These are phyloP conservation scores for Urechis unicinctus DNA, from an alignment of 2,888 invertebrate genomes.

Conservation along the genomic window DNA sequence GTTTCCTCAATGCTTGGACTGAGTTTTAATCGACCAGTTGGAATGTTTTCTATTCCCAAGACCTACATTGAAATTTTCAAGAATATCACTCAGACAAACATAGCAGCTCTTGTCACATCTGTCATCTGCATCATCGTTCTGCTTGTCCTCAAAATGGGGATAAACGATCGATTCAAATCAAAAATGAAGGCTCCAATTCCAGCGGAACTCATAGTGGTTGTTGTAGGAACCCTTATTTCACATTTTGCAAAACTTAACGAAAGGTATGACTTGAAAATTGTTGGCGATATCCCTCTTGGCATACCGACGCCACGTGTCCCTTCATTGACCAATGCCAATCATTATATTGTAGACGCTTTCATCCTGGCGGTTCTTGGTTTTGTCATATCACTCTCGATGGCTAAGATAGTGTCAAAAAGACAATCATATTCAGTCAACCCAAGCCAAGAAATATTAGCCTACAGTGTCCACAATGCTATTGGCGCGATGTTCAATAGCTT, in stretches of 20 bases:
- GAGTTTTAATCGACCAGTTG: constrained; percentile 30
- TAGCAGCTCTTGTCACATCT: constrained; percentile 63
- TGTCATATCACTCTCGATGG: constrained; percentile 20
- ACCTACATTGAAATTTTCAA: constrained; percentile 52
- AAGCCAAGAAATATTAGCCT: constrained; percentile 46
- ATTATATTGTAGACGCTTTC: constrained; percentile 27
- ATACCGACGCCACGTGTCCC: constrained; percentile 39
- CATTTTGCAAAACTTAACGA: too few species aligned
- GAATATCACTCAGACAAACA: constrained; percentile 58
- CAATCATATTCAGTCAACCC: constrained; percentile 24
- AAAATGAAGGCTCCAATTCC: constrained; percentile 64
- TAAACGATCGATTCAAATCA: constrained; percentile 37
- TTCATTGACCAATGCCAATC: constrained; percentile 23
- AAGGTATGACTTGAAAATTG: constrained; percentile 30
- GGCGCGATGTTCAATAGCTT: constrained; percentile 49
- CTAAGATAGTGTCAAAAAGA: too few species aligned
- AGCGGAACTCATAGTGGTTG: constrained; percentile 43
- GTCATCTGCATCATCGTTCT: constrained; percentile 60
- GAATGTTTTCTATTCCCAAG: constrained; percentile 29
- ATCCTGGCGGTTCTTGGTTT: too few species aligned
- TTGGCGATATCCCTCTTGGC: constrained; percentile 30
- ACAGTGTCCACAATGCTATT: constrained; percentile 47
- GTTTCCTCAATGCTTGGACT: constrained; percentile 30
- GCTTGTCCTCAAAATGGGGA: constrained; percentile 53
- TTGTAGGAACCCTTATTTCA: constrained; percentile 33